These are phyloP conservation scores for Cryptosula pallasiana DNA, from an alignment of 2,888 invertebrate genomes.

Conservation along the genomic window DNA sequence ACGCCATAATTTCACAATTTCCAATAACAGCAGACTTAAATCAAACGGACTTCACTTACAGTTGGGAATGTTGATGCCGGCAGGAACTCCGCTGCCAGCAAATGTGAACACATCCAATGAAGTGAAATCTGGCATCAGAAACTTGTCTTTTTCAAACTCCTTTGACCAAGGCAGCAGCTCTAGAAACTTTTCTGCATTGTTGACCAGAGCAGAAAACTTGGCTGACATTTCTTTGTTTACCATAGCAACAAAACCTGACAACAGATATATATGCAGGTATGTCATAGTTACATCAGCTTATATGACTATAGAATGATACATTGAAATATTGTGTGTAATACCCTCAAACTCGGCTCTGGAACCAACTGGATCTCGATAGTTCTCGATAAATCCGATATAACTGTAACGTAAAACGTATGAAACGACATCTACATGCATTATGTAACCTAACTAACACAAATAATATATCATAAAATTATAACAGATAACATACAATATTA, in stretches of 20 bases:
- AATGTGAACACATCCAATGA: constrained; percentile 89
- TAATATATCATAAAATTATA: too few species aligned
- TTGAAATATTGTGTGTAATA: too few species aligned
- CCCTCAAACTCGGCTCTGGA: constrained; percentile 91
- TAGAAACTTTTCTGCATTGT: constrained; percentile 74
- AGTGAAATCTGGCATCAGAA: constrained; percentile 91
- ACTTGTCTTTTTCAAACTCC: constrained; percentile 80
- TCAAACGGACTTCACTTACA: constrained; percentile 70
- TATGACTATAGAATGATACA: too few species aligned
- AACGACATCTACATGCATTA: too few species aligned
- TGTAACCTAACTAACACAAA: too few species aligned
- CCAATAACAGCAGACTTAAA: too few species aligned
- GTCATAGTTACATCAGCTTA: too few species aligned
- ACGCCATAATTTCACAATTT: too few species aligned
- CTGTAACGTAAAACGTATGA: too few species aligned
- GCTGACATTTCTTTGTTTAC: constrained; percentile 90
- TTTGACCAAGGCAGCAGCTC: constrained; percentile 77
- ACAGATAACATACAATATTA: too few species aligned
- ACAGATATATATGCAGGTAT: too few species aligned
- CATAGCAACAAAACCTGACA: constrained; percentile 74
- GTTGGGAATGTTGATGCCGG: constrained; percentile 96
- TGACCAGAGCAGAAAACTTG: constrained; percentile 76
- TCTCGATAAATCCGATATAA: constrained; percentile 86
- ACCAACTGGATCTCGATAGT: constrained; percentile 88
- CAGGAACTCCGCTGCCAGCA: constrained; percentile 85